Conservation (phyloP, 2,888 invertebrate genomes). For the Erebia epiphron region DNA sequence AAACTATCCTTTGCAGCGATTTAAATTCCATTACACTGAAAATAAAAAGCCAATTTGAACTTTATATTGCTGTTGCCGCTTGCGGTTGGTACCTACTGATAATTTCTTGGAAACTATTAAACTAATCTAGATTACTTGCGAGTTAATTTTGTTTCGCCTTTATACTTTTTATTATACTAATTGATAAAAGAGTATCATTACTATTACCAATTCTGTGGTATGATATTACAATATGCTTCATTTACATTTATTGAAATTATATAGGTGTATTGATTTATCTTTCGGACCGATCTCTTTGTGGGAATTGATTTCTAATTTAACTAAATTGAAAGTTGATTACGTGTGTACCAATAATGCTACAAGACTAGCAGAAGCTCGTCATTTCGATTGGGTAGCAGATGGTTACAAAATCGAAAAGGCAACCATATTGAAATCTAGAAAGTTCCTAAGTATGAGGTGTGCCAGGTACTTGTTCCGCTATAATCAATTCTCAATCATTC, state of each 20-base stretch:
- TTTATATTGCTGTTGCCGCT: slow-evolving; percentile 51
- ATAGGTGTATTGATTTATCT: slow-evolving; percentile 11
- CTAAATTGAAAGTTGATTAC: slow-evolving; percentile 11
- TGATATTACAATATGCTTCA: slow-evolving; percentile 23
- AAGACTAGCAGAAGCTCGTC: background rate
- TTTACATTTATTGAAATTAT: slow-evolving; percentile 16
- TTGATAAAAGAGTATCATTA: background rate
- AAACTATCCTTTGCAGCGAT: slow-evolving; percentile 67
- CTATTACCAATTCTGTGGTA: background rate
- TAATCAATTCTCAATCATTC: no score
- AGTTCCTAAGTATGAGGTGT: no score
- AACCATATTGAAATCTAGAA: background rate
- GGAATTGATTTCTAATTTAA: slow-evolving; percentile 19
- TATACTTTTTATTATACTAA: slow-evolving; percentile 30
- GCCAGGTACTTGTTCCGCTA: no score
- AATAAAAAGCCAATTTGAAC: slow-evolving; percentile 70
- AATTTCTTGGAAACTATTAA: slow-evolving; percentile 41
- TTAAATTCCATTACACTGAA: slow-evolving; percentile 72
- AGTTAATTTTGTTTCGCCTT: slow-evolving; percentile 38
- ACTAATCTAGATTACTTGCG: slow-evolving; percentile 40
- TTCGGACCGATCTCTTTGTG: background rate
- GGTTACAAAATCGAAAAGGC: background rate
- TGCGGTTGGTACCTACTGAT: slow-evolving; percentile 35
- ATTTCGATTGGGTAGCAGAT: background rate
- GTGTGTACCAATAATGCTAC: slow-evolving; percentile 2